Evolutionary conservation across 2,888 invertebrate genomes (phyloP).

Genomic region (Netelia virgata): DNA sequence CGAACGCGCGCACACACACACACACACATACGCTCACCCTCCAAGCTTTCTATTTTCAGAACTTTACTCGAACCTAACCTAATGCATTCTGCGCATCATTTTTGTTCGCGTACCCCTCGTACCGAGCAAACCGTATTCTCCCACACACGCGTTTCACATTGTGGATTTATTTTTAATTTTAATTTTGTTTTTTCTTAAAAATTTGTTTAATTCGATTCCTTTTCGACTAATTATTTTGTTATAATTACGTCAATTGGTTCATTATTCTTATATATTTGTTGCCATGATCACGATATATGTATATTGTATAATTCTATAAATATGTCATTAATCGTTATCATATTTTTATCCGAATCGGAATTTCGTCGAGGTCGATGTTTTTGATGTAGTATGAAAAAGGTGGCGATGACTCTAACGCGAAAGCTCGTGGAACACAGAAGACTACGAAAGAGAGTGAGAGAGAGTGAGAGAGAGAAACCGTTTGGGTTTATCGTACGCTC

Average conservation of each 20-base stretch:
- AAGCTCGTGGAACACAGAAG: not conserved
- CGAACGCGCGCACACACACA: not conserved
- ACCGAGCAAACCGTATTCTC: conserved; percentile 27
- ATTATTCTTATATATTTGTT: no score
- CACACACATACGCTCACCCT: not conserved
- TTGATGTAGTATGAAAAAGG: conserved; percentile 27
- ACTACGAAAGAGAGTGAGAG: not conserved
- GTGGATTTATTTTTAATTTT: no score
- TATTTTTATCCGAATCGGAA: not conserved
- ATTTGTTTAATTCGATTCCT: no score
- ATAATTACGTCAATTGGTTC: no score
- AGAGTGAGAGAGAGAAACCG: conserved; percentile 1
- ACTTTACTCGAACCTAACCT: conserved; percentile 45
- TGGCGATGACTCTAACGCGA: not conserved
- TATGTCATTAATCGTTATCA: no score
- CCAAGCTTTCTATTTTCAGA: conserved; percentile 63
- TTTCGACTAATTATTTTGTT: no score
- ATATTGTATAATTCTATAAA: no score
- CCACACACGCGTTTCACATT: not conserved
- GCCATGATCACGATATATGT: no score
- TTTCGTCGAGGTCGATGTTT: conserved; percentile 33
- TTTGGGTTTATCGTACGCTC: conserved; percentile 55
- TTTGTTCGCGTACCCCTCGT: conserved; percentile 50
- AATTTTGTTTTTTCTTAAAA: no score
- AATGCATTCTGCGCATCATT: conserved; percentile 52